phyloP scores from a whole-genome alignment of 2,113 vertebrate genomes.

The Mastomys natalensis region DNA sequence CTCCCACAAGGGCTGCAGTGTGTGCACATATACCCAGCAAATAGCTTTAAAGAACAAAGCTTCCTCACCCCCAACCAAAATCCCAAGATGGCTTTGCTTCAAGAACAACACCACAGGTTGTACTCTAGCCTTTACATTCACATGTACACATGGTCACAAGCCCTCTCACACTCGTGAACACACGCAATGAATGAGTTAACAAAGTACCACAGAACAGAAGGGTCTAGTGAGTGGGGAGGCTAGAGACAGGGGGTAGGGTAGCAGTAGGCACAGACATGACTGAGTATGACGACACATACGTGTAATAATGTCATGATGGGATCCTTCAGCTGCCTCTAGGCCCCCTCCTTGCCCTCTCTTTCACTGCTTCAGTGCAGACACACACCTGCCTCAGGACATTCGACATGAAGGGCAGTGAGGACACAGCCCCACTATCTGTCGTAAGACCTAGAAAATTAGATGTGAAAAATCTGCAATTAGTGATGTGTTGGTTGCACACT shows the following conservation, averaged over 20 bases:
- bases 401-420: too few relatives aligned
- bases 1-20: neutral
- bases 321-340: neutral
- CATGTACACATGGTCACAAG: too few relatives aligned
- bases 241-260: neutral
- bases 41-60: neutral
- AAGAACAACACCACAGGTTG: too few relatives aligned
- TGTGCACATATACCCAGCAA: neutral
- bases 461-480: neutral
- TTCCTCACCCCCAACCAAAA: neutral
- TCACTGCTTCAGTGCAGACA: neutral
- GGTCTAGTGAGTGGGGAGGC: neutral
- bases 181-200: neutral
- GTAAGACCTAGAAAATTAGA: neutral
- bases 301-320: neutral
- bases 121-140: neutral
- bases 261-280: neutral
- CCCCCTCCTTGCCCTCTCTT: accelerated
- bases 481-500: neutral
- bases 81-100: too few relatives aligned
- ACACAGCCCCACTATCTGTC: neutral
- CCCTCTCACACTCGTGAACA: neutral
- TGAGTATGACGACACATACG: neutral
- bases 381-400: neutral
- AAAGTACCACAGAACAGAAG: neutral